Conservation (phyloP, 1,140 invertebrate genomes). For the Physella acuta region DNA sequence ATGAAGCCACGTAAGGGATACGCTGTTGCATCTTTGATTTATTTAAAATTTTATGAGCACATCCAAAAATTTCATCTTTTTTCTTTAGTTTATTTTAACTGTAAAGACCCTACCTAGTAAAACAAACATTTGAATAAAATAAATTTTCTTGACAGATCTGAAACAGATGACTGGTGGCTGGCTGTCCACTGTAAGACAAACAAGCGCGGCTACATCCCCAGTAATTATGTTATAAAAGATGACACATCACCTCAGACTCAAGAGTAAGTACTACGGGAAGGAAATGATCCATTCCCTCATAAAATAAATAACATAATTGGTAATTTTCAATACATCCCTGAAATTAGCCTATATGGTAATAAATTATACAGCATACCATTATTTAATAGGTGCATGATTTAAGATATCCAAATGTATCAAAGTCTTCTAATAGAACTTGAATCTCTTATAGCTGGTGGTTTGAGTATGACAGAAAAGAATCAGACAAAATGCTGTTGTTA, state of each 20-base stretch:
- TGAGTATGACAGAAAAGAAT: conserved; percentile 93
- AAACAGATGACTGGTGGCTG: conserved; percentile 56
- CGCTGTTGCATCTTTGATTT: not conserved
- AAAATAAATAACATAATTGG: no score
- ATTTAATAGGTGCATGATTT: no score
- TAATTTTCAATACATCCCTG: no score
- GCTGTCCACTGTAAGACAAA: conserved; percentile 45
- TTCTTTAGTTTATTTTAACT: not conserved
- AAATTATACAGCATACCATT: no score
- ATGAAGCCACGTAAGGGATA: conserved; percentile 16
- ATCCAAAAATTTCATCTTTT: not conserved
- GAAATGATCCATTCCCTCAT: not conserved
- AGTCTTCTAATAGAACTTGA: no score
- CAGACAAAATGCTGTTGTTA: conserved; percentile 87
- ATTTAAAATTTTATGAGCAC: not conserved
- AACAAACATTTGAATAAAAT: not conserved
- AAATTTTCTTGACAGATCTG: conserved; percentile 15
- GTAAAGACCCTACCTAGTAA: not conserved
- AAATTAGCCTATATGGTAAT: no score
- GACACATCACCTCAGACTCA: conserved; percentile 48
- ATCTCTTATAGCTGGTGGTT: conserved; percentile 89
- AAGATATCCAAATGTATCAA: no score
- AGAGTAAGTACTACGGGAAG: conserved; percentile 43
- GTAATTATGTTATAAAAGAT: conserved; percentile 55
- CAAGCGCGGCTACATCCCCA: conserved; percentile 56